Base-by-base conservation (phyloP, 2,888 invertebrate species). In the Caenorhabditis macrosperma region DNA sequence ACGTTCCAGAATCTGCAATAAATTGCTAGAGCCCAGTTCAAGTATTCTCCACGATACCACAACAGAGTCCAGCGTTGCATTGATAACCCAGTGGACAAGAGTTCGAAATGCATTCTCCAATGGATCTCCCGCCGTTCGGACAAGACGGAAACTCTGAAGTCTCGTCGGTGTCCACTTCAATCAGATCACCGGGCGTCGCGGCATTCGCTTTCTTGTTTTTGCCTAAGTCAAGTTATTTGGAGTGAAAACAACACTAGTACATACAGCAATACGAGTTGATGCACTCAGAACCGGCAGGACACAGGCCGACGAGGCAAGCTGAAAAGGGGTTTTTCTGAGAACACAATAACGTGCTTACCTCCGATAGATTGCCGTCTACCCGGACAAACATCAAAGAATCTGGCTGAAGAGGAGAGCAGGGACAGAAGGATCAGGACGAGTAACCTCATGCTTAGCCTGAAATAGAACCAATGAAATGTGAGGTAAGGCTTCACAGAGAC, bases 301-400 rank as follows among this genome's bases (percentile, higher is more conserved):
- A 87, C 20, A 87, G 60, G 2, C 87, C 87, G 17, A 80, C 85
- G 9, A 87, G 67, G 48, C 87, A 87, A 7, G 83, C 87, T 87
- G 71, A 61, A 86, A 38, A 38, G 10, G 0, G 17, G 3, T 26
- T 2, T 5, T 55, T 35, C 5, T 12, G 24, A 26, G 35, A 68
- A 60, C 7, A 20, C 10, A 55, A 20, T 17, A 4, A 38, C 15
- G n/a, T 17, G 17, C 4, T 22, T 26, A 85, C 85, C 84, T 78
- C 86, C 86, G 17, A 86, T 85, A 6, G 86, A 83, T n/a, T 68
- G 71, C 54, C 82, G 64, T 55, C 84, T 63, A n/a, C 68, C 75
- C 5, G 86, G 86, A 71, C 86, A 86, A 7, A 80, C 81, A 38
- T 86, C 86, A 30, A 86, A 86, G 64, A 85, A 83, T n/a, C 81